Percentiles rank a stretch among this genome's conserved stretches.
phyloP scores from a whole-genome alignment of 2,797 vertebrate species.

The Schizopygopsis malacanthus region DNA sequence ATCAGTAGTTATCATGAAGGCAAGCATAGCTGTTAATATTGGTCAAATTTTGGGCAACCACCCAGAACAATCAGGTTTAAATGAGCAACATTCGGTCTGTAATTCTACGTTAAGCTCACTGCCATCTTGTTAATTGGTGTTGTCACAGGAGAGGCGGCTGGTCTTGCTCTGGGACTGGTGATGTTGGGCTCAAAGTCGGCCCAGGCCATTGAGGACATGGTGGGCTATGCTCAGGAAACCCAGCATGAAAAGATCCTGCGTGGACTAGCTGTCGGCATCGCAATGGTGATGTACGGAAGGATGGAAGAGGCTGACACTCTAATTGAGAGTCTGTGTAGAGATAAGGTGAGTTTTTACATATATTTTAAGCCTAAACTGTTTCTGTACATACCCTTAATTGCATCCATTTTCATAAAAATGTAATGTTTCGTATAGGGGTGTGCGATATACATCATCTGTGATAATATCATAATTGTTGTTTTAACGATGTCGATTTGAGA shows the following conservation, averaged over 20 bases:
- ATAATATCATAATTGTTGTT: no score
- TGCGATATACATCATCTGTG: no score
- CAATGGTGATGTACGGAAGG: constrained; percentile 96
- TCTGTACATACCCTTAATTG: no score
- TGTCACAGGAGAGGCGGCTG: constrained; percentile 91
- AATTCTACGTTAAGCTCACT: not conserved
- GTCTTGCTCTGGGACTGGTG: constrained; percentile 92
- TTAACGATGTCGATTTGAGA: no score
- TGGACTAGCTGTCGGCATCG: constrained; percentile 95
- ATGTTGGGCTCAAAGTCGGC: constrained; percentile 99
- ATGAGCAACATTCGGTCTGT: not conserved
- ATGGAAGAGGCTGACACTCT: constrained; percentile 99
- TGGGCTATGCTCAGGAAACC: constrained; percentile 97
- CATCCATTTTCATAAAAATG: no score
- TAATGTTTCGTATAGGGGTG: no score
- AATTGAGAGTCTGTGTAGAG: constrained; percentile 97
- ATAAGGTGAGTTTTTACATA: constrained; percentile 81
- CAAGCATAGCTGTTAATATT: not conserved
- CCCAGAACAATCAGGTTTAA: not conserved
- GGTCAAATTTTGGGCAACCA: not conserved
- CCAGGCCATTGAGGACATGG: constrained; percentile 99
- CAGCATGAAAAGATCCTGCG: constrained; percentile 98
- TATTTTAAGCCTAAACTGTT: not conserved
- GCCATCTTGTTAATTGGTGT: not conserved
- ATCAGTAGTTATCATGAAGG: not conserved